Evolutionary conservation across 2,888 invertebrate species (phyloP), one percentile per base, ranked within the genome.

Genomic region (Scrobipalpa costella): DNA sequence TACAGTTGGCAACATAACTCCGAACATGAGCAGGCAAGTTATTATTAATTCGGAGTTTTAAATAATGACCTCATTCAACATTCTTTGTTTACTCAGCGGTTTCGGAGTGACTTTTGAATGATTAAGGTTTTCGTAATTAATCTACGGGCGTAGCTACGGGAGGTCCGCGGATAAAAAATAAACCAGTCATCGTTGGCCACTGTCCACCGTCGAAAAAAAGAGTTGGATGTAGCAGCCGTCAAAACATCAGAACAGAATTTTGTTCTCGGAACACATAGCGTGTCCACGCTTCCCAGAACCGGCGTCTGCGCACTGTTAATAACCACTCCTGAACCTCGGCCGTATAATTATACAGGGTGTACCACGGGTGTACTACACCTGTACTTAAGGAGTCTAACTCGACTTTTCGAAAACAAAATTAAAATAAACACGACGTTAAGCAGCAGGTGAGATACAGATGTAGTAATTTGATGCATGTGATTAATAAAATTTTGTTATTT

Each of bases 171-270:
- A 52, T 40, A 27, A 58, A 63, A 63, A 63, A 47, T 49, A 57
- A 62, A 52, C 34, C 58, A 57, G 58, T 49, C 57, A 49, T 50
- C 49, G 50, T n/a, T n/a, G 60, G 58, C 65, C 63, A 63, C 65
- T 63, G 65, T 61, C 65, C 57, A 58, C 13, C 44, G 49, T 58
- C 55, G 61, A 61, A 65, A 64, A 64, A 69, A 66, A 47, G 68
- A 66, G 66, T 69, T 67, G 64, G 69, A 65, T 57, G 63, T 50
- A 71, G 69, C 69, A 71, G 71, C 73, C 73, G 74, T 80, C 78
- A 76, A 78, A 77, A 76, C 78, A 79, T 73, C 69, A 71, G 73
- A 70, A 77, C 69, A 71, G 74, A 70, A 76, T 74, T 77, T 74
- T 67, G 68, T 80, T 79, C 78, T 70, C 61, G 73, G 78, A 80